Percentiles rank a stretch among this genome's conserved stretches.
Conservation (phyloP, 1,140 invertebrate genomes). For the Magallana ariakensis region DNA sequence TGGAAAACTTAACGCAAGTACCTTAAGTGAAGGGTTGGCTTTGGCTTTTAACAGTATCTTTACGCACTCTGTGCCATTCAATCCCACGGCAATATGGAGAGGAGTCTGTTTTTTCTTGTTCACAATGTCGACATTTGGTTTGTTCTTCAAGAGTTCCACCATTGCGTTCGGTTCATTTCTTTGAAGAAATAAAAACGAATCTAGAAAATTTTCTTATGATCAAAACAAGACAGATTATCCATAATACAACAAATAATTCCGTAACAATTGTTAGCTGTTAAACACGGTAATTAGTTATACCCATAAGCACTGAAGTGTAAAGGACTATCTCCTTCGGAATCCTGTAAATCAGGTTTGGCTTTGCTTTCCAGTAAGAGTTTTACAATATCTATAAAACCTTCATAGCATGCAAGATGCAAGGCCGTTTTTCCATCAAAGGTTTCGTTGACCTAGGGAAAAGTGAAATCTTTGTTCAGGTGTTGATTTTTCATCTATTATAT, state of each 20-base stretch:
- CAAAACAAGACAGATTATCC: too few species aligned
- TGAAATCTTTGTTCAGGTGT: too few species aligned
- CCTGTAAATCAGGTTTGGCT: constrained; percentile 55
- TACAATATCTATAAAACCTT: constrained; percentile 59
- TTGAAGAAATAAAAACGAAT: too few species aligned
- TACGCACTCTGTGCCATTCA: constrained; percentile 24
- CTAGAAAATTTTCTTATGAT: too few species aligned
- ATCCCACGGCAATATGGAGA: constrained; percentile 48
- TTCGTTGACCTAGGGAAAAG: constrained; percentile 56
- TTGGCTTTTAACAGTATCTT: constrained; percentile 45
- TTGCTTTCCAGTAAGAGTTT: constrained; percentile 56
- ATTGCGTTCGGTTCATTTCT: constrained; percentile 51
- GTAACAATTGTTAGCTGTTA: too few species aligned
- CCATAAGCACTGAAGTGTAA: constrained; percentile 64
- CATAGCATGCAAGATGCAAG: constrained; percentile 61
- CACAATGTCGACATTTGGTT: constrained; percentile 36
- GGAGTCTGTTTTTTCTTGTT: constrained; percentile 55
- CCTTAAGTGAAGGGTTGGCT: constrained; percentile 56
- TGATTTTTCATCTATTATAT: too few species aligned
- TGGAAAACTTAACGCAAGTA: too few species aligned
- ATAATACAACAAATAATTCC: too few species aligned
- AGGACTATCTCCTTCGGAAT: constrained; percentile 64
- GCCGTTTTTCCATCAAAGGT: constrained; percentile 58
- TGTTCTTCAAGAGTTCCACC: constrained; percentile 46
- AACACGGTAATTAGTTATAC: too few species aligned